phyloP scores from a whole-genome alignment of 2,113 vertebrate genomes.

The Zapus hudsonius region DNA sequence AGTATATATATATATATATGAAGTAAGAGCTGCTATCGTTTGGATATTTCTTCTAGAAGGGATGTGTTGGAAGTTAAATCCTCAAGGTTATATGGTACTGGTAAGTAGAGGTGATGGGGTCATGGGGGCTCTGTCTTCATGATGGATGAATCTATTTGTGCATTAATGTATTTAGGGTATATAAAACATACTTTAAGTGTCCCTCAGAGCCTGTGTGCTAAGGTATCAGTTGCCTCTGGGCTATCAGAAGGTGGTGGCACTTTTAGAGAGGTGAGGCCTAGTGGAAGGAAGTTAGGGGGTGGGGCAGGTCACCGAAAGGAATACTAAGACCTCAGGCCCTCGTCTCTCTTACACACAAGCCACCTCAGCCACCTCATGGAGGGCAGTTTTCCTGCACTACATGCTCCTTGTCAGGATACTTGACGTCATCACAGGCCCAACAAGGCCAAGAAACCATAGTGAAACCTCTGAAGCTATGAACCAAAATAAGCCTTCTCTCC shows the following conservation, averaged over 20 bases:
- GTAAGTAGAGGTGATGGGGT: neutral
- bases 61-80: neutral
- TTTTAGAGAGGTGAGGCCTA: neutral
- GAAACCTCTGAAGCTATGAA: neutral
- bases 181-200: neutral
- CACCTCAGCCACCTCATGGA: neutral
- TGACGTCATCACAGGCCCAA: neutral
- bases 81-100: neutral
- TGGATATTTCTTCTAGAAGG: neutral
- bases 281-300: neutral
- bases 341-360: neutral
- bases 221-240: neutral
- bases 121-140: neutral
- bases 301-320: neutral
- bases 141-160: neutral
- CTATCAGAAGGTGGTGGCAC: neutral
- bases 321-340: too few species aligned
- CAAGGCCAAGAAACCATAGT: neutral
- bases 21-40: neutral
- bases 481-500: neutral
- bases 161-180: neutral
- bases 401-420: neutral
- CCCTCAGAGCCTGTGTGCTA: neutral
- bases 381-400: neutral
- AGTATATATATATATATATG: too few species aligned